These are phyloP conservation scores for Rhinopomastus cyanomelas DNA, from an alignment of 2,113 vertebrate species.

Conservation along the genomic window DNA sequence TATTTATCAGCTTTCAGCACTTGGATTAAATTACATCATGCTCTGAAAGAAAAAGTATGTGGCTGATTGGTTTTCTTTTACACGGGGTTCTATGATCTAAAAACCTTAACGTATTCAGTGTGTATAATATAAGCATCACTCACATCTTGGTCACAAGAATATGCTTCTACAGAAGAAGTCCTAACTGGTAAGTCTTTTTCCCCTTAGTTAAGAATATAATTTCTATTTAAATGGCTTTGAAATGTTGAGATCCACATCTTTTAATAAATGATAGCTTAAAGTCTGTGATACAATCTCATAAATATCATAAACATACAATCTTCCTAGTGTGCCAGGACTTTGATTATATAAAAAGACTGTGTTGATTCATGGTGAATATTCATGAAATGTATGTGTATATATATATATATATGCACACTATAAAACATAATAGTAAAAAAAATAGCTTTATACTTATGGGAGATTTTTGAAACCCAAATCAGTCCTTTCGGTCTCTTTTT, in stretches of 20 bases:
- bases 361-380: slow-evolving; percentile 11
- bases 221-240: slow-evolving; percentile 32
- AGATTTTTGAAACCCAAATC: not conserved
- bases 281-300: not conserved
- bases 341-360: slow-evolving; percentile 20
- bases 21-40: not conserved
- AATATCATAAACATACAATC: not conserved
- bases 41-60: not conserved
- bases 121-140: not conserved
- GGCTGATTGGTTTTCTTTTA: not conserved
- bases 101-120: not conserved
- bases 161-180: not conserved
- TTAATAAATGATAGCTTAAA: not conserved
- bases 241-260: slow-evolving; percentile 5
- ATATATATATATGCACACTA: not conserved
- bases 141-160: not conserved
- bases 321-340: slow-evolving; percentile 6
- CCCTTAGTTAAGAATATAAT: slow-evolving; percentile 16
- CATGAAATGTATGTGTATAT: not conserved
- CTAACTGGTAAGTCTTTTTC: not conserved
- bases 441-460: not conserved
- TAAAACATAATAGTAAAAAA: not conserved
- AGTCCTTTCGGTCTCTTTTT: not conserved
- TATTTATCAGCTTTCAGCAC: not conserved
- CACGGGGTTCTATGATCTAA: not conserved